A percentile compares a stretch with the other conserved stretches of the same genome.
These are phyloP conservation scores for Galerucella calmariensis DNA, from an alignment of 2,888 invertebrate genomes.

Conservation along the genomic window DNA sequence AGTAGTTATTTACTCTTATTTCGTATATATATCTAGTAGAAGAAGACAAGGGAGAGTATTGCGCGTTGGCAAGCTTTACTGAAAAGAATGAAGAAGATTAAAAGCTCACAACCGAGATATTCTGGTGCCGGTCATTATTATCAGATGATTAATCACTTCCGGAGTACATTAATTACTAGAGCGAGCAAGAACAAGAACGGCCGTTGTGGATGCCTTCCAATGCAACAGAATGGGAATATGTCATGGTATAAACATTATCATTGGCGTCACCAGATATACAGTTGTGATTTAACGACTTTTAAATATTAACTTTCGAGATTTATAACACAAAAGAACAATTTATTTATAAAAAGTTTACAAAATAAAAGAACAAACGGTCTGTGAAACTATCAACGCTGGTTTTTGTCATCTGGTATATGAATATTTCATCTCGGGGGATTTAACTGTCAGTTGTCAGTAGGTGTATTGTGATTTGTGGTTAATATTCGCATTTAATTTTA, in stretches of 20 bases:
- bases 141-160: constrained; percentile 65
- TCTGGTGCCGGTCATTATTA: constrained; percentile 65
- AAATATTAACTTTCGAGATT: background rate
- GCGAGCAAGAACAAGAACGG: constrained; percentile 58
- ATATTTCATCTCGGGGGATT: constrained; percentile 49
- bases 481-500: constrained; percentile 51
- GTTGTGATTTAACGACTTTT: background rate
- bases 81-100: constrained; percentile 49
- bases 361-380: constrained; percentile 40
- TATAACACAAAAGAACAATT: constrained; percentile 30
- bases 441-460: constrained; percentile 45
- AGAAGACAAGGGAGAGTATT: constrained; percentile 40
- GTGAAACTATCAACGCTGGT: constrained; percentile 46
- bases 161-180: constrained; percentile 63
- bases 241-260: background rate
- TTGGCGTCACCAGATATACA: background rate
- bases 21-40: constrained; percentile 10
- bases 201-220: constrained; percentile 44
- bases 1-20: constrained; percentile 21
- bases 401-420: constrained; percentile 48
- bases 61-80: constrained; percentile 42
- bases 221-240: constrained; percentile 8
- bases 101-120: constrained; percentile 55
- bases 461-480: constrained; percentile 40
- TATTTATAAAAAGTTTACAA: constrained; percentile 25